phyloP scores from a whole-genome alignment of 2,888 invertebrate genomes.

The Lucinisca nassula region DNA sequence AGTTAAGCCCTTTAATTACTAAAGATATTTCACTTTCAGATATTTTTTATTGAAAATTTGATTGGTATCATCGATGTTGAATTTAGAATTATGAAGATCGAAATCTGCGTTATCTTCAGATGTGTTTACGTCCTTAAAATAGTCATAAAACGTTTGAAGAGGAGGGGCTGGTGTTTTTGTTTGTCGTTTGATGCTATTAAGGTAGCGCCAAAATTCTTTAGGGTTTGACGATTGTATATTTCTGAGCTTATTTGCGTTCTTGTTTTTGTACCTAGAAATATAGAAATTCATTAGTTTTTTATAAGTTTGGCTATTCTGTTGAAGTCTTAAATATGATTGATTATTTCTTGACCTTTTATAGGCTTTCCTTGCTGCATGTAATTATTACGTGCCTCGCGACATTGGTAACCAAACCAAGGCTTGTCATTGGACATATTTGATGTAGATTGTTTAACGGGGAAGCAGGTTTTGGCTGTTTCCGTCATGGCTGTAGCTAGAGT shows the following conservation, averaged over 20 bases:
- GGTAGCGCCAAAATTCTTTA: not conserved
- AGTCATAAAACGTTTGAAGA: not conserved
- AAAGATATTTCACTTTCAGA: not conserved
- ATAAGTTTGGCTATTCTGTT: not conserved
- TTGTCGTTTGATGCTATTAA: not conserved
- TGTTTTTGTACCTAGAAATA: not conserved
- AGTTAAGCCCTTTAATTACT: not conserved
- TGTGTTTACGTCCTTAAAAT: not conserved
- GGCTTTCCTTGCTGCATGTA: not conserved
- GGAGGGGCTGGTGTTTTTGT: not conserved
- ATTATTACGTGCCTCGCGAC: not conserved
- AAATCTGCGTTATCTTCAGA: not conserved
- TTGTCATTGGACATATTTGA: not conserved
- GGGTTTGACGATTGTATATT: not conserved
- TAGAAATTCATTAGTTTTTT: not conserved
- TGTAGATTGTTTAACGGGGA: no score
- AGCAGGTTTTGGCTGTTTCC: no score
- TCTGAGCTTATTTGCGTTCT: not conserved
- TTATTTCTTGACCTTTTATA: not conserved
- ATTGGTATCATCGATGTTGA: not conserved
- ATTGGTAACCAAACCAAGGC: not conserved
- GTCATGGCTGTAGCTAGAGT: no score
- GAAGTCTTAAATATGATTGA: not conserved
- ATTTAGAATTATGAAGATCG: not conserved
- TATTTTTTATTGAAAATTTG: not conserved